Conservation (phyloP, 2,888 invertebrate species). For the Cosmia trapezina region DNA sequence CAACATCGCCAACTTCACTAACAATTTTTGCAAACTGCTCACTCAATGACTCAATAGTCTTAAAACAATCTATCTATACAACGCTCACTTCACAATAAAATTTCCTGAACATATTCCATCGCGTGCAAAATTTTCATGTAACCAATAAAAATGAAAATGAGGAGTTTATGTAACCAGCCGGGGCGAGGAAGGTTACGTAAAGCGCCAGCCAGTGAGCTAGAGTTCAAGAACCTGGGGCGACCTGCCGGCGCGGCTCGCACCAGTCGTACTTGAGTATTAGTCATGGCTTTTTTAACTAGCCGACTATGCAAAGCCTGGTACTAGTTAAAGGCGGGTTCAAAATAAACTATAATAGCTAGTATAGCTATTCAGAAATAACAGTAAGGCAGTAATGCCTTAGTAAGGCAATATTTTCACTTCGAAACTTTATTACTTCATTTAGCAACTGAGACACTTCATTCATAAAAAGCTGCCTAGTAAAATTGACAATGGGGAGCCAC, state of each 20-base stretch:
- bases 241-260: slow-evolving; percentile 56
- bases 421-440: neutral
- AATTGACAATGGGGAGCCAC: too few relatives aligned
- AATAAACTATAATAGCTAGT: neutral
- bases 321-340: too few relatives aligned
- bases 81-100: neutral
- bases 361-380: slow-evolving; percentile 9
- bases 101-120: slow-evolving; percentile 12
- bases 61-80: neutral
- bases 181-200: slow-evolving; percentile 65
- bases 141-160: slow-evolving; percentile 39
- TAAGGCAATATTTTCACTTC: neutral
- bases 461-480: neutral
- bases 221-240: slow-evolving; percentile 71
- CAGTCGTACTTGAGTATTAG: slow-evolving; percentile 43
- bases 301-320: slow-evolving; percentile 18
- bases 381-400: too few relatives aligned
- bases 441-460: neutral
- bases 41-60: too few relatives aligned
- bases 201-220: slow-evolving; percentile 55
- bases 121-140: slow-evolving; percentile 37
- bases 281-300: slow-evolving; percentile 36
- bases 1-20: slow-evolving; percentile 18
- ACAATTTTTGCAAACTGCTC: neutral
- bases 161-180: slow-evolving; percentile 59